Base-by-base conservation (phyloP, 2,888 invertebrate genomes). In the Ochropleura leucogaster region DNA sequence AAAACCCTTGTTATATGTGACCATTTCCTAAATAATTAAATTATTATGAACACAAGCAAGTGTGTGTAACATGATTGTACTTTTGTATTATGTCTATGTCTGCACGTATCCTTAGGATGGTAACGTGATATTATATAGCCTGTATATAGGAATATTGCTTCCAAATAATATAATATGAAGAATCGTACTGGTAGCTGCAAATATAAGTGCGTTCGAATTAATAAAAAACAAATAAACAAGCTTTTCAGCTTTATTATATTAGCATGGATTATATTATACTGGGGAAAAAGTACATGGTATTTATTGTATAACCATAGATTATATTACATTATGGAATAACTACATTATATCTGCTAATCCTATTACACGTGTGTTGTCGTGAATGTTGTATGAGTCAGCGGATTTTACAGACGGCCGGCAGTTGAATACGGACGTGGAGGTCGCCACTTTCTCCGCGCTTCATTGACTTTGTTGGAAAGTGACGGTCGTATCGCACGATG, bases 391-490 rank as follows among this genome's bases (percentile, higher is more conserved):
- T 96, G 95, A 96, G 91, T 96, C 95, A 95, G 95, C 96, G 91
- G 89, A 92, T 94, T 95, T 93, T 92, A 93, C 93, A 90, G 90
- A 88, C 90, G 86, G 89, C 89, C 88, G 90, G 89, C 88, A 87
- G 90, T 90, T 59, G 89, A 88, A 94, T 91, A 93, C 95, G 95
- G 94, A 95, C 95, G 94, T 94, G 89, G 93, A 90, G 94, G 95
- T 94, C 92, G 94, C 89, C 94, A 96, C 96, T 96, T 96, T 96
- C 96, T 94, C 96, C 91, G 89, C 94, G 96, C 96, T 95, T 95
- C 96, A 96, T 95, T 94, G 96, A 93, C 93, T 96, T 93, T 94
- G 94, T 92, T 95, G 93, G 95, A 96, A 96, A 96, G 96, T 96
- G 95, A 95, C 93, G 91, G 89, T 92, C 90, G 91, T 91, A 92